These are phyloP conservation scores for Drosophila sproati DNA, from an alignment of 1,140 invertebrate genomes.

Conservation along the genomic window DNA sequence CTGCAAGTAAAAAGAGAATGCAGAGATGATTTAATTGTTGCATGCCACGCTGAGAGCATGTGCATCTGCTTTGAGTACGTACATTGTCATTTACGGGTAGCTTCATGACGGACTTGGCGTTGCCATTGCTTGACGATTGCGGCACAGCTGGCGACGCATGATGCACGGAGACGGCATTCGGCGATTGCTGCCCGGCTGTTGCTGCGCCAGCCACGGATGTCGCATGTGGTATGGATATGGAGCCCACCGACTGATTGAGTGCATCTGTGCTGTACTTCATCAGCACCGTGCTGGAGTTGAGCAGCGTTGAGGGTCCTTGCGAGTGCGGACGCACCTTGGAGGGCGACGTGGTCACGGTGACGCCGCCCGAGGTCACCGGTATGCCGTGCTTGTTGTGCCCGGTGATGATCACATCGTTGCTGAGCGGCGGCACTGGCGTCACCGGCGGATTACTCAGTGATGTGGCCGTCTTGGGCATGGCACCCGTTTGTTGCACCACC, in stretches of 20 bases:
- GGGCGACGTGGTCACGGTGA: slow-evolving; percentile 87
- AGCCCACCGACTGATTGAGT: slow-evolving; percentile 82
- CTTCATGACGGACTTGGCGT: slow-evolving; percentile 84
- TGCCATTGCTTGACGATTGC: slow-evolving; percentile 69
- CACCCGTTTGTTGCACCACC: slow-evolving; percentile 72
- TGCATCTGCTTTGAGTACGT: slow-evolving; percentile 15
- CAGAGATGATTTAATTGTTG: background rate
- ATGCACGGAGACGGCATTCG: slow-evolving; percentile 80
- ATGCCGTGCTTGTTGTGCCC: slow-evolving; percentile 85
- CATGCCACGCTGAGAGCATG: background rate
- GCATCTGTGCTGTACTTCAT: slow-evolving; percentile 83
- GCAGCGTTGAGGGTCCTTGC: slow-evolving; percentile 85
- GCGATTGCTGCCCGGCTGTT: slow-evolving; percentile 19
- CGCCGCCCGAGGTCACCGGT: slow-evolving; percentile 86
- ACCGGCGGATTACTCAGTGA: slow-evolving; percentile 69
- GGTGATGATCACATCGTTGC: slow-evolving; percentile 85
- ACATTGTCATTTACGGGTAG: slow-evolving; percentile 81
- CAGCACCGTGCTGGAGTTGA: slow-evolving; percentile 81
- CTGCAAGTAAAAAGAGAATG: background rate
- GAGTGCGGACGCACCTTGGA: slow-evolving; percentile 85
- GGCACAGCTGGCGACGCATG: slow-evolving; percentile 82
- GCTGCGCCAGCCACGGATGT: slow-evolving; percentile 11
- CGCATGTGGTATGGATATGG: slow-evolving; percentile 67
- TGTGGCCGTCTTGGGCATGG: slow-evolving; percentile 67
- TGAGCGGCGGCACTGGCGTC: slow-evolving; percentile 80